phyloP scores from a whole-genome alignment of 2,113 vertebrate genomes.

The Tragelaphus buxtoni region DNA sequence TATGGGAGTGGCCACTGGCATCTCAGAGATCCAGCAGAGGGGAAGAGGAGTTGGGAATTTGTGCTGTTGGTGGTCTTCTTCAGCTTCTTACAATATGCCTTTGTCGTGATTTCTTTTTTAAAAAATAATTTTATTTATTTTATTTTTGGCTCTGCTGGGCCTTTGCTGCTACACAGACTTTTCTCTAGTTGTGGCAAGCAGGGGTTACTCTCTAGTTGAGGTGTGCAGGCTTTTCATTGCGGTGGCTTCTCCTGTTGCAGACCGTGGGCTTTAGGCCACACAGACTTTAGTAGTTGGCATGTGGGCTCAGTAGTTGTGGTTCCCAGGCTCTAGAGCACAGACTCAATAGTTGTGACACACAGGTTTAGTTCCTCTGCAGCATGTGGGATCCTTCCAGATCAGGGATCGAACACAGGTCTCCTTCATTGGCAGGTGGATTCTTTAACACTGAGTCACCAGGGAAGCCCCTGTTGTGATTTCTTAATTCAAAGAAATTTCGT shows the following conservation, averaged over 20 bases:
- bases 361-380: background rate
- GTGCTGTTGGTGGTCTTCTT: background rate
- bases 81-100: background rate
- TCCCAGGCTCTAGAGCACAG: background rate
- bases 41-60: background rate
- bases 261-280: background rate
- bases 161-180: background rate
- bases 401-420: background rate
- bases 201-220: background rate
- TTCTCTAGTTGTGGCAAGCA: background rate
- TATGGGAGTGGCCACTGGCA: background rate
- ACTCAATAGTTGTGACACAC: background rate
- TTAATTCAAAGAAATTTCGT: background rate
- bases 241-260: background rate
- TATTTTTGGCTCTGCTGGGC: background rate
- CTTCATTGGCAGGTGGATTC: background rate
- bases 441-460: background rate
- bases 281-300: background rate
- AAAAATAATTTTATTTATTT: background rate
- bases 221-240: background rate
- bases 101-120: background rate
- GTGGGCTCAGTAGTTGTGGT: background rate
- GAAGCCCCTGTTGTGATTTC: background rate
- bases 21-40: background rate
- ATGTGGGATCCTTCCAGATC: background rate